These are phyloP conservation scores for Acanthoscelides obtectus DNA, from an alignment of 2,888 invertebrate genomes.

Conservation along the genomic window DNA sequence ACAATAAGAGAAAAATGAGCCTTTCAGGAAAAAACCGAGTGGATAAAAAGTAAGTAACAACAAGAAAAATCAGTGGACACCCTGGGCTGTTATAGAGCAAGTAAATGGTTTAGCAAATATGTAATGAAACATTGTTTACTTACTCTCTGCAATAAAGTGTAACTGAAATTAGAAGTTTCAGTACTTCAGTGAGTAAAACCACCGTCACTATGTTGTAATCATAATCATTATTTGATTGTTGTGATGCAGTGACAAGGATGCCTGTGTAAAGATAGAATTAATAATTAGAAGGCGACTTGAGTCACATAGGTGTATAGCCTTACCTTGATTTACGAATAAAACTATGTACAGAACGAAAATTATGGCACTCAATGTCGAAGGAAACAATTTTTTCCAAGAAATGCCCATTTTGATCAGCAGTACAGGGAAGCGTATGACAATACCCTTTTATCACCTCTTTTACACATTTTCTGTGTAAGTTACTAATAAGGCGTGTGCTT, in stretches of 20 bases:
- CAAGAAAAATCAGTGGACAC: too few species aligned
- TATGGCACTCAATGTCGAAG: slow-evolving; percentile 72
- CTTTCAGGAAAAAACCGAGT: too few species aligned
- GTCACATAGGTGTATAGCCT: slow-evolving; percentile 14
- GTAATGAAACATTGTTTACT: slow-evolving; percentile 32
- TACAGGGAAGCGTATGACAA: background rate
- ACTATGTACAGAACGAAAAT: slow-evolving; percentile 83
- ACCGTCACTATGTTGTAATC: slow-evolving; percentile 85
- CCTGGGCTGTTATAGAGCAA: too few species aligned
- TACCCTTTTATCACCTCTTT: background rate
- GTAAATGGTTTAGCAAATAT: too few species aligned
- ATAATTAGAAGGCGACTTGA: slow-evolving; percentile 4
- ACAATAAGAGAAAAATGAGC: too few species aligned
- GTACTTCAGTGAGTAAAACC: slow-evolving; percentile 80
- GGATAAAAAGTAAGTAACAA: too few species aligned
- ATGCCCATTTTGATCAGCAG: slow-evolving; percentile 1
- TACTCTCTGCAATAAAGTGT: slow-evolving; percentile 68
- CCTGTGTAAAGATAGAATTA: slow-evolving; percentile 53
- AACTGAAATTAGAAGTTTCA: slow-evolving; percentile 74
- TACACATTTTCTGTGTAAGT: background rate
- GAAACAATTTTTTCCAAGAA: slow-evolving; percentile 64
- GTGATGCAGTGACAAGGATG: slow-evolving; percentile 86
- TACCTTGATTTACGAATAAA: slow-evolving; percentile 90
- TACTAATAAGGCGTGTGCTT: background rate
- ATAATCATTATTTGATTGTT: slow-evolving; percentile 74